Base-by-base conservation (phyloP, 2,113 vertebrate genomes). In the Sterna hirundo region DNA sequence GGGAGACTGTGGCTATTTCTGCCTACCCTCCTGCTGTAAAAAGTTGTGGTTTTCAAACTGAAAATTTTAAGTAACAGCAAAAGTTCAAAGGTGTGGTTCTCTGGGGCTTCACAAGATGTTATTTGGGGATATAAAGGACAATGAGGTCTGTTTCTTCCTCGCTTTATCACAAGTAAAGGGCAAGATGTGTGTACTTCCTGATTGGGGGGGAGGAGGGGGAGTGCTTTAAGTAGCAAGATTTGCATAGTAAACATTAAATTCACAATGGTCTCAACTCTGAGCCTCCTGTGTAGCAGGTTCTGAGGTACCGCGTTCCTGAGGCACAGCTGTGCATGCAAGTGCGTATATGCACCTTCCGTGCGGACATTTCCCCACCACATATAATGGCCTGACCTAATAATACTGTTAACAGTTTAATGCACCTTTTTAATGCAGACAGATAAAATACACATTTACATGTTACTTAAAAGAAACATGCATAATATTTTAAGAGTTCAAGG, bases 141-240 rank as follows among this genome's bases (percentile, higher is more conserved):
- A 22, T 5, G 2, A 64, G 11, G 15, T 54, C 8, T 58, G 8
- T 61, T 85, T 57, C 44, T 92, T 88, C 57, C 46, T 58, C 42
- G 40, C 23, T 71, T 49, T 65, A 12, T 27, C 12, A 5, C 13
- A 77, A 81, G 10, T 13, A 57, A 11, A 52, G 30, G 68, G 29
- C 54, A 75, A 36, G 14, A 46, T 79, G 36, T 8, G 8, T 38
- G 4, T 27, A 42, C 11, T 22, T 81, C 27, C 27, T 47, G 19
- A 47, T 2, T 19, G 30, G 36, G 19, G 9, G 2, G 10, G 9
- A n/a, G n/a, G n/a, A n/a, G n/a, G n/a, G n/a, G n/a, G n/a, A n/a
- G n/a, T n/a, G 2, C 27, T 79, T 52, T 12, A 47, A 38, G 30
- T 10, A 49, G 22, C 0, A 2, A 52, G 46, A 58, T 38, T 74